phyloP scores from a whole-genome alignment of 2,797 vertebrate genomes.

The Anas bernieri region DNA sequence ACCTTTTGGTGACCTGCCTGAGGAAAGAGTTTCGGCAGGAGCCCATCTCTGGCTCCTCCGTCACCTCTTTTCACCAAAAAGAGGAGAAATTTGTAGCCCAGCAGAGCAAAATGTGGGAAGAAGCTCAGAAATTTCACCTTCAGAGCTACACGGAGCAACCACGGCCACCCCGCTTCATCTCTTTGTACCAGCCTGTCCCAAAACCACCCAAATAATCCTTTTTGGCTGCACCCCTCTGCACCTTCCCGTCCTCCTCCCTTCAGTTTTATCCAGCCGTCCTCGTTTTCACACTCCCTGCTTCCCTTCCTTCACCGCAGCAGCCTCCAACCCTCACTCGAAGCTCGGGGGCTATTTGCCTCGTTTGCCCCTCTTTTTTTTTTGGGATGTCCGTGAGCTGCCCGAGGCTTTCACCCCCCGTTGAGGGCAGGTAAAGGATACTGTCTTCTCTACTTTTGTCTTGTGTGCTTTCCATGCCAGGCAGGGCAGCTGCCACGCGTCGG shows the following conservation, averaged over 20 bases:
- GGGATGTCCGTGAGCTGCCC: background rate
- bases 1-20: background rate
- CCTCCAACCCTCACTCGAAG: background rate
- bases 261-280: background rate
- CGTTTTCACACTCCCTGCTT: background rate
- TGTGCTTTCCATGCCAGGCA: slow-evolving; percentile 98
- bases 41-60: background rate
- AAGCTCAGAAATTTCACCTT: background rate
- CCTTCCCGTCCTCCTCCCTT: background rate
- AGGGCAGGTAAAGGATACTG: slow-evolving; percentile 91
- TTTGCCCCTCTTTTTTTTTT: background rate
- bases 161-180: background rate
- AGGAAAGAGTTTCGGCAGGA: background rate
- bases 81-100: background rate
- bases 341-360: background rate
- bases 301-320: background rate
- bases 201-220: background rate
- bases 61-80: background rate
- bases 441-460: slow-evolving; percentile 99
- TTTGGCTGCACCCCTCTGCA: background rate
- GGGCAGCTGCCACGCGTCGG: slow-evolving; percentile 96
- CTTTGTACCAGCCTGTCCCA: background rate
- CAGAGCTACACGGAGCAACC: background rate
- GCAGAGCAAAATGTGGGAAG: background rate
- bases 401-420: background rate